Percentiles rank a stretch among this genome's conserved stretches.
phyloP scores from a whole-genome alignment of 2,113 vertebrate species.

The Oplegnathus fasciatus region DNA sequence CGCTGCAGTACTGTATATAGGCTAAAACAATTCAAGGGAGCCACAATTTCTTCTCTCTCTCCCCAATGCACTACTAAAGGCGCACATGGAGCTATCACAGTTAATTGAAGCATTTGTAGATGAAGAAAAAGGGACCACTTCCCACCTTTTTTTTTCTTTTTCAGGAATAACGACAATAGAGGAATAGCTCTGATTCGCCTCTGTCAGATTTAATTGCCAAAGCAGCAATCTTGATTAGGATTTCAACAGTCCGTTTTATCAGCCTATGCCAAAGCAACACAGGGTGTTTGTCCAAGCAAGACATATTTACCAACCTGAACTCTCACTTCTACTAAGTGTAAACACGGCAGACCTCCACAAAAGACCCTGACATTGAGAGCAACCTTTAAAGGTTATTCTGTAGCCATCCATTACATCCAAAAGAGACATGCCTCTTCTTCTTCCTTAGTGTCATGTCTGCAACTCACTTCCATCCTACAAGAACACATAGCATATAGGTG shows the following conservation, averaged over 20 bases:
- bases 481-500: background rate
- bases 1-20: constrained; percentile 25
- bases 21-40: constrained; percentile 27
- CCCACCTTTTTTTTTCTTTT: constrained; percentile 1
- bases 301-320: constrained; percentile 59
- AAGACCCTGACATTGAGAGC: constrained; percentile 57
- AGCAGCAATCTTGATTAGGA: constrained; percentile 76
- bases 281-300: constrained; percentile 66
- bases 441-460: background rate
- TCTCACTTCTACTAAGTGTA: constrained; percentile 33
- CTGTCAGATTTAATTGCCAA: constrained; percentile 77
- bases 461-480: background rate
- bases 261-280: constrained; percentile 39
- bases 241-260: constrained; percentile 64
- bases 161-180: constrained; percentile 44
- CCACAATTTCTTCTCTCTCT: constrained; percentile 9
- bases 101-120: constrained; percentile 57
- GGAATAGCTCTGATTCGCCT: constrained; percentile 56
- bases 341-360: constrained; percentile 56
- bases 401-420: constrained; percentile 36
- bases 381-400: constrained; percentile 50
- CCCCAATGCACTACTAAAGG: constrained; percentile 21
- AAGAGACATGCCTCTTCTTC: constrained; percentile 17
- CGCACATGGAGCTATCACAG: constrained; percentile 38
- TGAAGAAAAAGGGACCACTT: constrained; percentile 36